Percentiles rank a stretch among this genome's conserved stretches.
Conservation (phyloP, 1,140 invertebrate genomes). For the Cryptotermes secundus region DNA sequence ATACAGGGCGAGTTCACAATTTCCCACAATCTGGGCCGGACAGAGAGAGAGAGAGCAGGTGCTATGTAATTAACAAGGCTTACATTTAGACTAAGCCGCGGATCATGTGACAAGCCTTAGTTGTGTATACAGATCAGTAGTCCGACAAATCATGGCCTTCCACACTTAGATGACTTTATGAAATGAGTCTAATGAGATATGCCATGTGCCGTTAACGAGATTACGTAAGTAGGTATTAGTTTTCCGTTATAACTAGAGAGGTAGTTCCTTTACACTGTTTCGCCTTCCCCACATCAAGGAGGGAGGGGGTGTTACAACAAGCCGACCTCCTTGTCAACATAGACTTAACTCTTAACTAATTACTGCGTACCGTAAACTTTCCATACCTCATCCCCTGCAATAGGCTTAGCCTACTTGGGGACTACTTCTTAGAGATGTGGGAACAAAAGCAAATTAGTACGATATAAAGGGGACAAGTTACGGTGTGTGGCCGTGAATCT, state of each 20-base stretch:
- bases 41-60: not conserved
- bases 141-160: not conserved
- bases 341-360: slow-evolving; percentile 24
- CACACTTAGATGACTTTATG: slow-evolving; percentile 35
- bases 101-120: not conserved
- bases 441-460: not conserved
- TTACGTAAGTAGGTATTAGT: slow-evolving; percentile 38
- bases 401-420: slow-evolving; percentile 29
- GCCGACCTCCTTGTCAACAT: slow-evolving; percentile 17
- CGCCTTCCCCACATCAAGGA: slow-evolving; percentile 26
- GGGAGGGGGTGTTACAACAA: slow-evolving; percentile 9
- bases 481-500: slow-evolving; percentile 25
- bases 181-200: slow-evolving; percentile 54
- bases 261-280: slow-evolving; percentile 36
- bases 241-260: slow-evolving; percentile 42
- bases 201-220: slow-evolving; percentile 44
- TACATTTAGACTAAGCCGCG: not conserved
- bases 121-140: not conserved
- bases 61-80: not conserved
- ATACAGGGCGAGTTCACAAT: too few species aligned
- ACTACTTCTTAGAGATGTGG: not conserved
- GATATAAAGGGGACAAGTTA: not conserved
- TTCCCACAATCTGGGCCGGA: too few species aligned
- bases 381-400: slow-evolving; percentile 30
- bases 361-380: slow-evolving; percentile 16